These are phyloP conservation scores for Stenurella melanura DNA, from an alignment of 2,888 invertebrate genomes.

Conservation along the genomic window DNA sequence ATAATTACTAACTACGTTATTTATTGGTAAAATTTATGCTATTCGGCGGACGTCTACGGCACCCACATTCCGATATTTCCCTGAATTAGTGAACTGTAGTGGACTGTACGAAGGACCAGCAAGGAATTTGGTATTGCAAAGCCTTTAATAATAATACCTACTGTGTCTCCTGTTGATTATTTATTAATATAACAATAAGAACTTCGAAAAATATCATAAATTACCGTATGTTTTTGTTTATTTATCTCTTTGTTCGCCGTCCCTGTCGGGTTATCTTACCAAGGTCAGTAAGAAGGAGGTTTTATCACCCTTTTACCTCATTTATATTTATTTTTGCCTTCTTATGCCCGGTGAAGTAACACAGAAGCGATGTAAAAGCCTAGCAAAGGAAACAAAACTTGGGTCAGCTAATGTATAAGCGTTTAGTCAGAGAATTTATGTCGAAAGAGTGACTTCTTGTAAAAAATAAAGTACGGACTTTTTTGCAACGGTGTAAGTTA, in stretches of 20 bases:
- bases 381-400: neutral
- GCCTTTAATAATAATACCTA: no score
- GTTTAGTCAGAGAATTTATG: conserved; percentile 23
- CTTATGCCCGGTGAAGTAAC: neutral
- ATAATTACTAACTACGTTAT: no score
- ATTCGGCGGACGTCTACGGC: no score
- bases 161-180: no score
- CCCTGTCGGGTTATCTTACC: neutral
- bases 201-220: neutral
- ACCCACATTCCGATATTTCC: no score
- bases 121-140: no score
- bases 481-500: no score
- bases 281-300: neutral
- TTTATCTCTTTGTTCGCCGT: neutral
- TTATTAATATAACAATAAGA: neutral
- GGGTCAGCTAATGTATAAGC: conserved; percentile 10
- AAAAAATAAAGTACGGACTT: neutral
- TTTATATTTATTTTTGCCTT: conserved; percentile 31
- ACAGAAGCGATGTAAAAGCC: no score
- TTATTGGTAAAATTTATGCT: no score
- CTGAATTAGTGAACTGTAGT: no score
- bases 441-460: neutral
- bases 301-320: conserved; percentile 21
- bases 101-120: no score
- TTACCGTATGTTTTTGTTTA: neutral